Conservation (phyloP, 1,140 invertebrate genomes). For the Drosophila jambulina region DNA sequence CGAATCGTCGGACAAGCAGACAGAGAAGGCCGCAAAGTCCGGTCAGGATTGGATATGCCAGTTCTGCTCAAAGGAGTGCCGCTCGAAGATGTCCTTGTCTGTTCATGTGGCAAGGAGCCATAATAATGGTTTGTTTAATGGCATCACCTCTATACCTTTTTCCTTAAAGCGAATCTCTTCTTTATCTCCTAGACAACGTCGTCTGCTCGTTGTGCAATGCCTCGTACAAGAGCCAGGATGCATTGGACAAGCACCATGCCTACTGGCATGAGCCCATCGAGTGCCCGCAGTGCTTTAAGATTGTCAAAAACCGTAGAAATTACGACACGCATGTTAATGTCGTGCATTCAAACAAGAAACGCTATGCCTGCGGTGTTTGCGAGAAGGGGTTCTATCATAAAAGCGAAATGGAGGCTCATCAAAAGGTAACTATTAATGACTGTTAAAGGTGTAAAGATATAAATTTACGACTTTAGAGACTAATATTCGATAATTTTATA, state of each 20-base stretch:
- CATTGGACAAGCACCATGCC: slow-evolving; percentile 62
- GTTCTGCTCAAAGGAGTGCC: slow-evolving; percentile 71
- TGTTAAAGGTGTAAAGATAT: no score
- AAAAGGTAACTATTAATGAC: slow-evolving; percentile 38
- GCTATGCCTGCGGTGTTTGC: slow-evolving; percentile 70
- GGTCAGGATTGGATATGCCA: slow-evolving; percentile 66
- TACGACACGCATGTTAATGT: slow-evolving; percentile 69
- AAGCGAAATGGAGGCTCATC: slow-evolving; percentile 73
- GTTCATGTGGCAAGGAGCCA: slow-evolving; percentile 81
- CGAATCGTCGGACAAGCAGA: slow-evolving; percentile 22
- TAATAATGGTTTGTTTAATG: slow-evolving; percentile 63
- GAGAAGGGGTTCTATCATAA: slow-evolving; percentile 79
- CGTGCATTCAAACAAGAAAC: slow-evolving; percentile 73
- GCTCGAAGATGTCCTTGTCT: slow-evolving; percentile 78
- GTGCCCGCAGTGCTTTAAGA: slow-evolving; percentile 66
- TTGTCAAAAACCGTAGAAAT: slow-evolving; percentile 73
- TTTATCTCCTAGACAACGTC: slow-evolving; percentile 59
- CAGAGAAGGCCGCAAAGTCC: slow-evolving; percentile 12
- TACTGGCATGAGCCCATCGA: slow-evolving; percentile 67
- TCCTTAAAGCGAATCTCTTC: neutral
- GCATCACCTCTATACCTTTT: neutral
- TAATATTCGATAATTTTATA: no score
- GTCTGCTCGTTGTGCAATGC: slow-evolving; percentile 61
- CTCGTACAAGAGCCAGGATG: slow-evolving; percentile 63
- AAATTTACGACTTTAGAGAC: no score